Conservation (phyloP, 2,113 vertebrate genomes). For the Phyllostomus hastatus region DNA sequence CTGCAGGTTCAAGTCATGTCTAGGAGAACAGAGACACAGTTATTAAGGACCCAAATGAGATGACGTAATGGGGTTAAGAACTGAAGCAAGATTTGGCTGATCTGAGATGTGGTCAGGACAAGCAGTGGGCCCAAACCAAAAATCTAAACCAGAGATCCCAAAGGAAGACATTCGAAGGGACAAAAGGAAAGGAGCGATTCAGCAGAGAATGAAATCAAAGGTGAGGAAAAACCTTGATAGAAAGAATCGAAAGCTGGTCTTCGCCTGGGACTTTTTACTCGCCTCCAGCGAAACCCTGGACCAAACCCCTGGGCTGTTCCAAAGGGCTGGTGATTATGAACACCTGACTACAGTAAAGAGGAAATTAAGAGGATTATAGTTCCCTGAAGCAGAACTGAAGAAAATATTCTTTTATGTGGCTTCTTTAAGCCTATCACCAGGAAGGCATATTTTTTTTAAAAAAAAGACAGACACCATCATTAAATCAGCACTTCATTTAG, state of each 20-base stretch:
- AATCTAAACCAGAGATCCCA: background rate
- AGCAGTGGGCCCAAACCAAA: background rate
- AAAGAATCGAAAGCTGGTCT: slow-evolving; percentile 40
- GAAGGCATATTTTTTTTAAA: background rate
- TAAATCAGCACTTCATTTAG: slow-evolving; percentile 6
- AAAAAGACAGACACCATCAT: background rate
- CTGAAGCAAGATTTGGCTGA: background rate
- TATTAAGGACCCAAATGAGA: background rate
- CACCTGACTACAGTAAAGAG: background rate
- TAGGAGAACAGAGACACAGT: background rate
- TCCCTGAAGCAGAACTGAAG: slow-evolving; percentile 25
- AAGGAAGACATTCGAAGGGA: background rate
- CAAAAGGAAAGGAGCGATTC: background rate
- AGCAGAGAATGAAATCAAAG: slow-evolving; percentile 35
- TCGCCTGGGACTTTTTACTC: background rate
- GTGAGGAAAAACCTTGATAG: slow-evolving; percentile 14
- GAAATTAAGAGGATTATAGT: background rate
- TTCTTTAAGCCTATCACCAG: background rate
- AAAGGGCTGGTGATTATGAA: background rate
- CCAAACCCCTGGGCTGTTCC: background rate
- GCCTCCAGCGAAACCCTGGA: background rate
- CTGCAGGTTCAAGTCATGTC: background rate
- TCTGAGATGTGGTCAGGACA: background rate
- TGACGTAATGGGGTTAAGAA: background rate
- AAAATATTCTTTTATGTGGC: slow-evolving; percentile 7